A percentile compares a stretch with the other conserved stretches of the same genome.
Evolutionary conservation across 2,888 invertebrate genomes (phyloP).

Genomic region (Hedya salicella): DNA sequence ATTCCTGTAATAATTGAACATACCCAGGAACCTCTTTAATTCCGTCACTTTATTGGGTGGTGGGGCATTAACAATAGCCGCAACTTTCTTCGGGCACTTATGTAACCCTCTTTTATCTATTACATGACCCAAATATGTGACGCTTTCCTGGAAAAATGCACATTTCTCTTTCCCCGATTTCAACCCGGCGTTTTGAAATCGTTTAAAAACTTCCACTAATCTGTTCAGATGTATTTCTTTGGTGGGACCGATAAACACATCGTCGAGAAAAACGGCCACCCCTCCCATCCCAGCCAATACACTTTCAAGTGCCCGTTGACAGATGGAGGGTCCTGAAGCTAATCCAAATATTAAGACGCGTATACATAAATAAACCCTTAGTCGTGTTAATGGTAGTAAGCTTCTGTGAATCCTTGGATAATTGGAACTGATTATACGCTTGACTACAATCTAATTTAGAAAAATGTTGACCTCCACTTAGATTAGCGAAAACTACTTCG

Average conservation of each 20-base stretch:
- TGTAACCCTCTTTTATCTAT: slow-evolving; percentile 8
- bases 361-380: slow-evolving; percentile 14
- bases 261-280: slow-evolving; percentile 14
- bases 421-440: slow-evolving; percentile 36
- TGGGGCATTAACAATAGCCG: background rate
- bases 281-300: background rate
- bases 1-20: no score
- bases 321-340: background rate
- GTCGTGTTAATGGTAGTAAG: background rate
- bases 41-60: slow-evolving; percentile 11
- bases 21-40: slow-evolving; percentile 26
- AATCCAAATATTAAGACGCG: background rate
- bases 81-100: background rate
- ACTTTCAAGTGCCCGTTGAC: slow-evolving; percentile 8
- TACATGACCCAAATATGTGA: slow-evolving; percentile 34
- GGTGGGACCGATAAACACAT: slow-evolving; percentile 30
- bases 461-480: slow-evolving; percentile 42
- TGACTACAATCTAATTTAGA: slow-evolving; percentile 46
- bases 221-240: slow-evolving; percentile 24
- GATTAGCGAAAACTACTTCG: background rate
- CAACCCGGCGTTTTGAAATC: slow-evolving; percentile 24
- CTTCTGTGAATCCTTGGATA: background rate
- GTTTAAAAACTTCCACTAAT: slow-evolving; percentile 23
- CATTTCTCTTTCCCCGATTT: slow-evolving; percentile 15
- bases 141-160: slow-evolving; percentile 25